A percentile compares a stretch with the other conserved stretches of the same genome.
These are phyloP conservation scores for Zophobas atratus DNA, from an alignment of 1,140 invertebrate species.

Conservation along the genomic window DNA sequence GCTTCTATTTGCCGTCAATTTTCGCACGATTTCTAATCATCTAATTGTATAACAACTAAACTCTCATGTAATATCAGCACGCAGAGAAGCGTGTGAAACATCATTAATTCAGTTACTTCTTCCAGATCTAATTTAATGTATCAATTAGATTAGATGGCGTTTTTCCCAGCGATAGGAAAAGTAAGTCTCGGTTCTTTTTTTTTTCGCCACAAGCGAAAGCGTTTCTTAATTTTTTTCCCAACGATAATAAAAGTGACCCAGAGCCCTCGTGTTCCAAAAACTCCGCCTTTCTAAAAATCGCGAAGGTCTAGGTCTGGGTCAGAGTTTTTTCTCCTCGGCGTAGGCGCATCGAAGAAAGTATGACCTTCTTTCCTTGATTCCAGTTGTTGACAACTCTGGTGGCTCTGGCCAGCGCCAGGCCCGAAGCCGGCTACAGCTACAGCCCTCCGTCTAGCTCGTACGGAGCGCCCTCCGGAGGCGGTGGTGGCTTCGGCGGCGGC, in stretches of 20 bases:
- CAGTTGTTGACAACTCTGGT: slow-evolving; percentile 65
- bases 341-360: slow-evolving; percentile 7
- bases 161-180: slow-evolving; percentile 13
- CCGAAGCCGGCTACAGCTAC: slow-evolving; percentile 68
- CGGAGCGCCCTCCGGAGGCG: slow-evolving; percentile 65
- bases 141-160: slow-evolving; percentile 26
- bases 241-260: background rate
- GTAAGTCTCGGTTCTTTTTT: slow-evolving; percentile 17
- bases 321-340: background rate
- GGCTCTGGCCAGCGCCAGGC: slow-evolving; percentile 65
- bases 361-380: slow-evolving; percentile 44
- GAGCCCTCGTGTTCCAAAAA: background rate
- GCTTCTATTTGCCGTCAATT: background rate
- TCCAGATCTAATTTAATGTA: slow-evolving; percentile 17
- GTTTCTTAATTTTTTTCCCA: background rate
- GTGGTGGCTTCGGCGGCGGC: slow-evolving; percentile 59
- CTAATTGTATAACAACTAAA: slow-evolving; percentile 22
- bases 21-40: slow-evolving; percentile 46
- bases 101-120: slow-evolving; percentile 24
- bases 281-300: slow-evolving; percentile 6
- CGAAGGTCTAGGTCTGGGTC: slow-evolving; percentile 29
- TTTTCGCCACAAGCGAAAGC: background rate
- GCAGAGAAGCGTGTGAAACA: slow-evolving; percentile 20
- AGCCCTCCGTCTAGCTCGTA: slow-evolving; percentile 67
- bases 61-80: slow-evolving; percentile 3